These are phyloP conservation scores for Podargus strigoides DNA, from an alignment of 2,797 vertebrate species.

Conservation along the genomic window DNA sequence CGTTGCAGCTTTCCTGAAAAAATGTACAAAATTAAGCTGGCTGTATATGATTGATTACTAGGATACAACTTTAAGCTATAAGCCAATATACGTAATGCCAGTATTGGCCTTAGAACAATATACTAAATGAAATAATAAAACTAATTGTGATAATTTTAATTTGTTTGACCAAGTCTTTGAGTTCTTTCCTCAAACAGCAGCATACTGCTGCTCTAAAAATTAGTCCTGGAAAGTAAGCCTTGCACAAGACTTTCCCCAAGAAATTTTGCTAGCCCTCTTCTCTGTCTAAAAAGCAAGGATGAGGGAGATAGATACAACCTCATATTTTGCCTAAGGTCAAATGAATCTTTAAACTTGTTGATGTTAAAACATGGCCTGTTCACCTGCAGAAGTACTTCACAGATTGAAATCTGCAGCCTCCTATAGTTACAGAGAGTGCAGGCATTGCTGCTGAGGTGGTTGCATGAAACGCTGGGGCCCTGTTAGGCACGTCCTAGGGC, in stretches of 20 bases:
- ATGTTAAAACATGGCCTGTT: not conserved
- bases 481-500: not conserved
- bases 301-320: not conserved
- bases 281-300: not conserved
- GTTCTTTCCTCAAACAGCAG: not conserved
- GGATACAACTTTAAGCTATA: not conserved
- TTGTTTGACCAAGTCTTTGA: not conserved
- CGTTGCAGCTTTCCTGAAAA: not conserved
- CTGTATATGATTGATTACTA: not conserved
- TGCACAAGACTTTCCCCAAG: not conserved
- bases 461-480: not conserved
- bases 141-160: not conserved
- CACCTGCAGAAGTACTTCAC: not conserved
- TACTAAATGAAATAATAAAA: not conserved
- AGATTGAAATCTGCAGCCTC: not conserved
- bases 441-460: not conserved
- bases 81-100: not conserved
- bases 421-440: rapidly evolving
- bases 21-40: not conserved
- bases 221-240: not conserved
- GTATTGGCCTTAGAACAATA: not conserved
- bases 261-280: not conserved
- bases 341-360: not conserved
- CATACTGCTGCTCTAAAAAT: not conserved
- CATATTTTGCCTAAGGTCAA: not conserved